These are phyloP conservation scores for Sepioteuthis lessoniana DNA, from an alignment of 2,888 invertebrate species.

Conservation along the genomic window DNA sequence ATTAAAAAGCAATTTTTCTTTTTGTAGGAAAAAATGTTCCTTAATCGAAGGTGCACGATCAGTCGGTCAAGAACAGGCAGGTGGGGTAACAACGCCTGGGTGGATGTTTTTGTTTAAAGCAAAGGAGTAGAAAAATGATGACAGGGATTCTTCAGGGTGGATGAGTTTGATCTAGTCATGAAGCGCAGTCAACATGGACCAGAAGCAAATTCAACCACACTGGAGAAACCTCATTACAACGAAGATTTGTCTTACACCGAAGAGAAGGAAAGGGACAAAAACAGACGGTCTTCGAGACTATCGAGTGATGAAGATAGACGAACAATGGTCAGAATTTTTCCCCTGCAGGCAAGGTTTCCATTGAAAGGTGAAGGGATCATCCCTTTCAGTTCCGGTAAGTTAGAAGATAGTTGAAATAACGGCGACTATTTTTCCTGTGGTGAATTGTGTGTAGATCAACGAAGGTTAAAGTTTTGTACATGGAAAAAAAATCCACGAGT, in stretches of 20 bases:
- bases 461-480: no score
- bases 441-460: no score
- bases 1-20: neutral
- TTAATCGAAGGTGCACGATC: neutral
- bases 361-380: neutral
- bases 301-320: neutral
- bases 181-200: slow-evolving; percentile 40
- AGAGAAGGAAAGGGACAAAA: neutral
- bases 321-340: no score
- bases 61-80: neutral
- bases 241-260: neutral
- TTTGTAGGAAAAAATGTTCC: neutral
- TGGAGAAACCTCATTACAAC: neutral
- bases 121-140: neutral
- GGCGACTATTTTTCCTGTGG: no score
- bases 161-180: slow-evolving; percentile 48
- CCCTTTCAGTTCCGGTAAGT: neutral
- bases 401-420: no score
- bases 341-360: neutral
- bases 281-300: no score
- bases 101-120: no score
- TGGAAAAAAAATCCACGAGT: no score
- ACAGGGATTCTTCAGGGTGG: slow-evolving; percentile 39
- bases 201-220: slow-evolving; percentile 45
- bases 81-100: neutral